Base-by-base conservation (phyloP, 2,113 vertebrate species). In the Syngnathus scovelli region DNA sequence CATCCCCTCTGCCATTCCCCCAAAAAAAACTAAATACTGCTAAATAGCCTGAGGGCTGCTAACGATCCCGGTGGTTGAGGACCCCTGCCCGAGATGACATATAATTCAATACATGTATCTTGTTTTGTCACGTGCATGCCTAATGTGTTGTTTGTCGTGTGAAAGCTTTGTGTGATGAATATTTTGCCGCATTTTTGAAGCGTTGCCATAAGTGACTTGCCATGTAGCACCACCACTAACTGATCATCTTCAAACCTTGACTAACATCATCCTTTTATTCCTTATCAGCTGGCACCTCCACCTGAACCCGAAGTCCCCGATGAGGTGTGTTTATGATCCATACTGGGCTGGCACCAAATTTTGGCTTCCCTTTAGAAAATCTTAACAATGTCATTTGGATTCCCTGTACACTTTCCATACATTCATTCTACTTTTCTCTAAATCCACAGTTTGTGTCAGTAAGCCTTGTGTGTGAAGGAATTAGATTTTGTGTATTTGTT, bases 261-360 rank as follows among this genome's bases (percentile, higher is more conserved):
- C 89, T 91, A 91, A 91, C 84, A 68, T 19, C 78, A 78, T 75
- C 78, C 81, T 94, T 93, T 93, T 94, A 82, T 92, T 90, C 92
- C 92, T 90, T 88, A 91, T 89, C 83, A 96, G 96, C 94, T 95
- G 92, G 92, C 94, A 72, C 95, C 93, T 23, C 87, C 93, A 54
- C 93, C 93, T 37, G 96, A 97, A 79, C 85, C 92, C 18, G 94
- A 96, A 85, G 92, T 88, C 86, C 82, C 92, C 51, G 86, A 92
- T 10, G 95, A 98, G 95, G 95, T 98, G 93, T 94, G 94, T 94
- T 80, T 64, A 79, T 82, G 85, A 85, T 88, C 91, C 79, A 80
- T 91, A 89, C 90, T 90, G 87, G 83, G 73, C 2, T 6, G 4
- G 51, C 69, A 73, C 75, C 74, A 62, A 79, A 36, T 7, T 12